Conservation (phyloP, 2,888 invertebrate species). For the Hirudinaria manillensis region DNA sequence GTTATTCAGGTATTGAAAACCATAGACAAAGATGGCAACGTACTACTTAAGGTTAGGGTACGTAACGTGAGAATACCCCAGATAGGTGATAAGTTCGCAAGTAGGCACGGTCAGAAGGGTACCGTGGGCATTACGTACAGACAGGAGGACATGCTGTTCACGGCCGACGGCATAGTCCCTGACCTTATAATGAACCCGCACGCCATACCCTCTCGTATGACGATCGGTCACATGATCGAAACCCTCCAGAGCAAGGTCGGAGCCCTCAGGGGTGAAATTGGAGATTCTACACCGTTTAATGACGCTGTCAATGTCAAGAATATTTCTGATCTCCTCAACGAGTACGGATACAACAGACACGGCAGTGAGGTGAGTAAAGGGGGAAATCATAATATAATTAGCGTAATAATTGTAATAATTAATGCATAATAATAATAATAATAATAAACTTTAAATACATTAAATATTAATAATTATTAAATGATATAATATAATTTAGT, state of each 20-base stretch:
- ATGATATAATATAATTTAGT: not conserved
- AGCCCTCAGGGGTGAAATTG: slow-evolving; percentile 96
- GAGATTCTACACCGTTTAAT: slow-evolving; percentile 99
- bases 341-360: slow-evolving; percentile 89
- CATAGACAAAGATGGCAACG: slow-evolving; percentile 93
- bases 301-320: slow-evolving; percentile 99
- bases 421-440: slow-evolving; percentile 4
- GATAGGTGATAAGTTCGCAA: slow-evolving; percentile 99
- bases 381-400: too few species aligned
- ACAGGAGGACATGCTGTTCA: slow-evolving; percentile 69
- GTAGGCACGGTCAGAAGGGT: slow-evolving; percentile 97
- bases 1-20: slow-evolving; percentile 79
- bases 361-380: slow-evolving; percentile 60
- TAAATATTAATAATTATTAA: not conserved
- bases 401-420: too few species aligned
- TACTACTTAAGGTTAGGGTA: slow-evolving; percentile 97
- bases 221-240: slow-evolving; percentile 99
- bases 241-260: slow-evolving; percentile 95
- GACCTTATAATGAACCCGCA: slow-evolving; percentile 99
- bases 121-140: slow-evolving; percentile 98
- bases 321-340: slow-evolving; percentile 89
- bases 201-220: slow-evolving; percentile 99
- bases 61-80: slow-evolving; percentile 96
- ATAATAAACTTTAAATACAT: not conserved
- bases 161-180: slow-evolving; percentile 83